phyloP scores from a whole-genome alignment of 2,113 vertebrate genomes.

The Chamaea fasciata region DNA sequence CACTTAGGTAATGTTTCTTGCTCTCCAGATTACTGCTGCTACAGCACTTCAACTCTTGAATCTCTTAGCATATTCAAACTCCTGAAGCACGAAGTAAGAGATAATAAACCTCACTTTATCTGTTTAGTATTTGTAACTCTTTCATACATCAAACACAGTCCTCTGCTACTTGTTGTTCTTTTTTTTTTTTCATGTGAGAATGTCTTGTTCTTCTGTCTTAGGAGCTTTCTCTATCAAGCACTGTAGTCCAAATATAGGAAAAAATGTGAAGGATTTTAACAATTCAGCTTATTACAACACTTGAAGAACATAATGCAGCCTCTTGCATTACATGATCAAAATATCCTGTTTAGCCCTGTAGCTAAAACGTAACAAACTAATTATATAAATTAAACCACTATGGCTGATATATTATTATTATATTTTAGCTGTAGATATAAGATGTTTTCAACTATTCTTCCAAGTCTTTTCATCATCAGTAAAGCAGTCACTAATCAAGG shows the following conservation, averaged over 20 bases:
- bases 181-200: conserved; percentile 9
- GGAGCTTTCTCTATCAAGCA: neutral
- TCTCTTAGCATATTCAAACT: conserved; percentile 10
- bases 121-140: conserved; percentile 30
- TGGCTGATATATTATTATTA: neutral
- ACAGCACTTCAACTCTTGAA: conserved; percentile 20
- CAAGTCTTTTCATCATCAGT: neutral
- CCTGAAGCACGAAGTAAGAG: conserved; percentile 6
- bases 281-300: neutral
- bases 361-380: neutral
- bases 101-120: conserved; percentile 34
- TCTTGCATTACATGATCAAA: neutral
- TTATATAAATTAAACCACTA: neutral
- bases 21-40: conserved; percentile 46
- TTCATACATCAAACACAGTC: neutral
- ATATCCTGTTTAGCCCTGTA: neutral
- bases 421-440: neutral
- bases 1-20: conserved; percentile 17
- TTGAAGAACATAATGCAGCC: neutral
- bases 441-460: neutral
- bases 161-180: neutral
- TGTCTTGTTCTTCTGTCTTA: conserved; percentile 4
- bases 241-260: conserved; percentile 1
- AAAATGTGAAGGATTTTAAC: conserved; percentile 40
- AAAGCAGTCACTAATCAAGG: neutral